These are phyloP conservation scores for Pseudorhiza aurosa DNA, from an alignment of 30 jellyfish, hydroid and myxozoan species.

Conservation along the genomic window DNA sequence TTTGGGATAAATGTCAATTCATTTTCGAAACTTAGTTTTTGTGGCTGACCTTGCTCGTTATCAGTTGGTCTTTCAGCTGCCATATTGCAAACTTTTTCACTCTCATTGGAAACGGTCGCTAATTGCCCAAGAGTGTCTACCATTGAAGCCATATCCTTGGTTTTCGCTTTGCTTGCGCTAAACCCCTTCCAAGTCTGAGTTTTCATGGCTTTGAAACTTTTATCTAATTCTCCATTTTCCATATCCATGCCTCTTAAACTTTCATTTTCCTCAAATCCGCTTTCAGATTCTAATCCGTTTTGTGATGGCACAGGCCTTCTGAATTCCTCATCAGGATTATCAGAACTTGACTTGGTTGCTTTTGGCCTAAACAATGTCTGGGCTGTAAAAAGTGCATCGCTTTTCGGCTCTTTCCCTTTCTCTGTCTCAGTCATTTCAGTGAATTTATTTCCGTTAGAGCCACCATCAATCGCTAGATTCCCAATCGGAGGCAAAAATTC, in stretches of 20 bases:
- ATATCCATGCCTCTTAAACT: not conserved
- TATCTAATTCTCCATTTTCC: not conserved
- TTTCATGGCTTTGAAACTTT: not conserved
- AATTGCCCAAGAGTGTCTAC: not conserved
- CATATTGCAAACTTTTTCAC: constrained; percentile 9
- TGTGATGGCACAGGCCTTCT: constrained; percentile 1
- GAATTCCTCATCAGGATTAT: not conserved
- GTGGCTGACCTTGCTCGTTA: constrained; percentile 61
- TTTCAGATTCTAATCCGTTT: not conserved
- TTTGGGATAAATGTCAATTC: constrained; percentile 83
- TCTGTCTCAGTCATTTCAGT: constrained; percentile 1
- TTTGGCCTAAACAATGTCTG: constrained; percentile 27
- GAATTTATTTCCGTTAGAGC: not conserved
- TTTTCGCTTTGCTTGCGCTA: not conserved
- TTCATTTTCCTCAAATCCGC: not conserved
- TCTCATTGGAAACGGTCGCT: not conserved
- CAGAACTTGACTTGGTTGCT: not conserved
- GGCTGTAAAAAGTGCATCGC: constrained; percentile 22
- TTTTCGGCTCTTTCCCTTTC: not conserved
- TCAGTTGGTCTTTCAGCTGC: constrained; percentile 41
- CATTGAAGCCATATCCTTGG: not conserved
- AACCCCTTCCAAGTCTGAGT: not conserved
- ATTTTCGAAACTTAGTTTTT: constrained; percentile 78
- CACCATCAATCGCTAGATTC: constrained; percentile 20
- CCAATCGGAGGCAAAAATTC: constrained; percentile 67